These are phyloP conservation scores for Volucella bombylans DNA, from an alignment of 2,888 invertebrate species.

Conservation along the genomic window DNA sequence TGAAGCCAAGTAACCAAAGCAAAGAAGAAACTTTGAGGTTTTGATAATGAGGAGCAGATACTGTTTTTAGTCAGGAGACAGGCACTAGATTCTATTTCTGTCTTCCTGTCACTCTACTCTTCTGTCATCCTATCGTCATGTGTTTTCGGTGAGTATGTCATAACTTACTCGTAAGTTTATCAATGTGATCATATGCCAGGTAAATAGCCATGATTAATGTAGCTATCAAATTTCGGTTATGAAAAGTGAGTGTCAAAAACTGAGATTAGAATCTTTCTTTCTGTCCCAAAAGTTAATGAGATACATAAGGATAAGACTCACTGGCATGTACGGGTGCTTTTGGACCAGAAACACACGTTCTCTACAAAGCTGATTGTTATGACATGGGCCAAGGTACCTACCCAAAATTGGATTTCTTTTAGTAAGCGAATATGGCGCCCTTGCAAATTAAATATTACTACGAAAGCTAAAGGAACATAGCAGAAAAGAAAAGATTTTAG, in stretches of 20 bases:
- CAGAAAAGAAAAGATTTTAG: too few relatives aligned
- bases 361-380: too few relatives aligned
- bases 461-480: too few relatives aligned
- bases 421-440: too few relatives aligned
- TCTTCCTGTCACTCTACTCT: not conserved
- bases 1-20: slow-evolving; percentile 40
- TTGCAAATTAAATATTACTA: too few relatives aligned
- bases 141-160: not conserved
- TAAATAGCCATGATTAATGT: slow-evolving; percentile 10
- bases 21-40: slow-evolving; percentile 49
- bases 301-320: not conserved
- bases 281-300: not conserved
- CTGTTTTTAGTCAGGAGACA: slow-evolving; percentile 25
- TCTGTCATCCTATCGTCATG: too few relatives aligned
- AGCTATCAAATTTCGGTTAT: not conserved
- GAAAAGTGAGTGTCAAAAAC: slow-evolving; percentile 9
- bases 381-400: too few relatives aligned
- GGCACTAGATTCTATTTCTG: not conserved
- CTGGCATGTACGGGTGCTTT: too few relatives aligned
- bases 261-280: not conserved
- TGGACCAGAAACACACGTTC: too few relatives aligned
- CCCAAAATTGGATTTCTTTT: too few relatives aligned
- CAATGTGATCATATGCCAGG: slow-evolving; percentile 7
- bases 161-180: slow-evolving; percentile 20
- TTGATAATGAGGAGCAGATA: slow-evolving; percentile 50